Evolutionary conservation across 1,140 invertebrate genomes (phyloP).

Genomic region (Drosophila nasuta): DNA sequence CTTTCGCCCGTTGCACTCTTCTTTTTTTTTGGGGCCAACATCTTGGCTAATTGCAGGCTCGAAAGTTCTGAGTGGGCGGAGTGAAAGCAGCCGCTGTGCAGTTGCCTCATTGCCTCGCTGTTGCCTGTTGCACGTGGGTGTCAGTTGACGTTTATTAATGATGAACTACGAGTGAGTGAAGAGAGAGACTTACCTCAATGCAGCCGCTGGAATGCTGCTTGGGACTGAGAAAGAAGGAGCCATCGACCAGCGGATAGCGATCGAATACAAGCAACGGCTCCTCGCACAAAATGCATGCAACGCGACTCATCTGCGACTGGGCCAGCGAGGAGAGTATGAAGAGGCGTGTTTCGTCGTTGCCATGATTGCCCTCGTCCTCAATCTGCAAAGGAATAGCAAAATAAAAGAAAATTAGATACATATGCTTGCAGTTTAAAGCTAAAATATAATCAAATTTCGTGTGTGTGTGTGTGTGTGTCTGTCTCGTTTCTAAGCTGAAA

Average conservation of each 20-base stretch:
- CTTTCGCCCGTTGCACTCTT: too few relatives aligned
- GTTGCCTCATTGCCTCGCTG: not conserved
- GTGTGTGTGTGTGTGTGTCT: not conserved
- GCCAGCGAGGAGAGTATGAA: conserved; percentile 96
- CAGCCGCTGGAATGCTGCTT: conserved; percentile 93
- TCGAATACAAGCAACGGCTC: conserved; percentile 96
- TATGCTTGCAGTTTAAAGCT: conserved; percentile 32
- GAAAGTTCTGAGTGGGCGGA: conserved; percentile 50
- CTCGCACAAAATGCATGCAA: conserved; percentile 95
- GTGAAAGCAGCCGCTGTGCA: conserved; percentile 4
- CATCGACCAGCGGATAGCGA: conserved; percentile 97
- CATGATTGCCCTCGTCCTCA: conserved; percentile 98
- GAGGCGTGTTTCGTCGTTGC: conserved; percentile 97
- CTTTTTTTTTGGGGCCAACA: conserved; percentile 13
- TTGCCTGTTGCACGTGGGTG: conserved; percentile 35
- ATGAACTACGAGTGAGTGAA: conserved; percentile 31
- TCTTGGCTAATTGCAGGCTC: conserved; percentile 43
- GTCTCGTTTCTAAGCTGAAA: not conserved
- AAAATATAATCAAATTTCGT: conserved; percentile 39
- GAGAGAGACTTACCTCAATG: conserved; percentile 89
- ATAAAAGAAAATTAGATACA: conserved; percentile 28
- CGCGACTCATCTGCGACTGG: conserved; percentile 92
- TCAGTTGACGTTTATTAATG: conserved; percentile 73
- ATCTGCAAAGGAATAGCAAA: conserved; percentile 87
- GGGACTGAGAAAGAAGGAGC: conserved; percentile 98